These are phyloP conservation scores for Anastrepha obliqua DNA, from an alignment of 1,140 invertebrate species.

Conservation along the genomic window DNA sequence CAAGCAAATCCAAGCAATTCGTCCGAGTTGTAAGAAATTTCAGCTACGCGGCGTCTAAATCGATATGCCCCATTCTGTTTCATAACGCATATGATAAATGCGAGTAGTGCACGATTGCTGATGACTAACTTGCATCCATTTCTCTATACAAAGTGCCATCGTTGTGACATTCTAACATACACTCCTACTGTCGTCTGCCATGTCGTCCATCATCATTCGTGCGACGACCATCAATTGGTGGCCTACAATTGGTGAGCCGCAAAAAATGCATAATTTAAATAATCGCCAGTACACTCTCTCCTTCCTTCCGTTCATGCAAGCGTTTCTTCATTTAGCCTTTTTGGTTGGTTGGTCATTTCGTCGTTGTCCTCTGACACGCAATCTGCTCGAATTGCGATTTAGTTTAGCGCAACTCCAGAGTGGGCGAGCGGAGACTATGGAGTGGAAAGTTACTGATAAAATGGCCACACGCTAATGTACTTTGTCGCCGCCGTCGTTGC, in stretches of 20 bases:
- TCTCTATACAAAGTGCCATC: neutral
- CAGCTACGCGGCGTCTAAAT: neutral
- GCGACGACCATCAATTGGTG: constrained; percentile 40
- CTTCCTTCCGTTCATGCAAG: constrained; percentile 36
- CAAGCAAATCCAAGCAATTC: no score
- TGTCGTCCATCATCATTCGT: constrained; percentile 62
- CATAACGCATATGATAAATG: constrained; percentile 21
- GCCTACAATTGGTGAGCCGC: constrained; percentile 47
- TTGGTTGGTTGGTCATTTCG: constrained; percentile 48
- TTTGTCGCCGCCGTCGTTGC: neutral
- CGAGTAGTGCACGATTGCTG: neutral
- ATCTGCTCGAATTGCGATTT: constrained; percentile 19
- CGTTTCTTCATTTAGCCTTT: constrained; percentile 37
- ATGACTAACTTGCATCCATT: constrained; percentile 35
- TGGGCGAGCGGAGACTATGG: neutral
- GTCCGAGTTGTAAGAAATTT: no score
- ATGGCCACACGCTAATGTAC: constrained; percentile 42
- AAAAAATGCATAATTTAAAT: constrained; percentile 56
- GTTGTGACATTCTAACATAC: constrained; percentile 51
- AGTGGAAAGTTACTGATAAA: constrained; percentile 43
- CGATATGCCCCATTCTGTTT: constrained; percentile 27
- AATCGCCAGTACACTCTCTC: constrained; percentile 31
- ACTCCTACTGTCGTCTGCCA: constrained; percentile 71
- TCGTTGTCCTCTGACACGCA: constrained; percentile 39
- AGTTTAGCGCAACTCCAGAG: neutral